phyloP scores from a whole-genome alignment of 2,113 vertebrate species.

The Prunella himalayana region DNA sequence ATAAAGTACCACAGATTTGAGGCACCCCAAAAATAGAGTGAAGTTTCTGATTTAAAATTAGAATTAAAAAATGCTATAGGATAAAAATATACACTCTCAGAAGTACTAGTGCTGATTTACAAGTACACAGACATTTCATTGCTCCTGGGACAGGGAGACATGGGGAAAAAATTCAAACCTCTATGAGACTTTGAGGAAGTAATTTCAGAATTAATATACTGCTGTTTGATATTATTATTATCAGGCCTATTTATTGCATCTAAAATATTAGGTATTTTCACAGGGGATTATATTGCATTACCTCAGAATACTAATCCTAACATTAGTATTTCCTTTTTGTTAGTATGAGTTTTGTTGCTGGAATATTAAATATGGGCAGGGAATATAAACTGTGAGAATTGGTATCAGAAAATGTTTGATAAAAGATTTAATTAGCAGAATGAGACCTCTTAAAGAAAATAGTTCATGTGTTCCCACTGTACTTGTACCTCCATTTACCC shows the following conservation, averaged over 20 bases:
- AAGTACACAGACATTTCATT: not conserved
- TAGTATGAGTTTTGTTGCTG: constrained; percentile 42
- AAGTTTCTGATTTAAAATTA: not conserved
- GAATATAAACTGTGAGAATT: not conserved
- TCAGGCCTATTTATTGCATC: constrained; percentile 2
- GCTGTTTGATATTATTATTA: not conserved
- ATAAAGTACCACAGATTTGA: not conserved
- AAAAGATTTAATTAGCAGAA: constrained; percentile 26
- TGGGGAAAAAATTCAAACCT: not conserved
- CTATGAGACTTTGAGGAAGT: not conserved
- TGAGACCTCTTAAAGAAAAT: not conserved
- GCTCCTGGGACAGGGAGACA: not conserved
- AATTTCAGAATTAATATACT: not conserved
- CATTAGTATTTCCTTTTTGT: constrained; percentile 56
- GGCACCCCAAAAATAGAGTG: too few relatives aligned
- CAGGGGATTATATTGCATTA: constrained; percentile 45
- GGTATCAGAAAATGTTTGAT: not conserved
- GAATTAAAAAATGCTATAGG: not conserved
- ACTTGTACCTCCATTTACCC: not conserved
- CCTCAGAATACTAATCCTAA: constrained; percentile 51
- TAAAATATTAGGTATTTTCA: constrained; percentile 50
- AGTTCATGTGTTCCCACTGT: not conserved
- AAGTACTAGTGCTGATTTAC: not conserved
- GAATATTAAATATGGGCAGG: constrained; percentile 8
- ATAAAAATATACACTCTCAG: not conserved